Evolutionary conservation across 2,888 invertebrate species (phyloP).

Genomic region (Venustoraphidia nigricollis): DNA sequence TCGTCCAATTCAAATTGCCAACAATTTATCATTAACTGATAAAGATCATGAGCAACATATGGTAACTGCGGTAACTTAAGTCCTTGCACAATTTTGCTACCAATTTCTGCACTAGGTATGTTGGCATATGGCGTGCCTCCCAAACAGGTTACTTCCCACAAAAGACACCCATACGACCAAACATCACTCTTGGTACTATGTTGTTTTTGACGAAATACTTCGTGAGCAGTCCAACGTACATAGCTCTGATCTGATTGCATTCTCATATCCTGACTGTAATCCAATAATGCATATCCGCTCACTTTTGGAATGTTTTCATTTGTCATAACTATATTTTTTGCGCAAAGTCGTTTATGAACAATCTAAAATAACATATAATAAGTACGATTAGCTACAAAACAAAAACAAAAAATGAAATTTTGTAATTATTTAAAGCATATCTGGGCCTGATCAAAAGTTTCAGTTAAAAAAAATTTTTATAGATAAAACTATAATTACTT

Average conservation of each 20-base stretch:
- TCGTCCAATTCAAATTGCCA: slow-evolving; percentile 75
- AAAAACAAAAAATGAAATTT: slow-evolving; percentile 3
- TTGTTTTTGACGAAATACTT: slow-evolving; percentile 53
- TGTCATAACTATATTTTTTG: slow-evolving; percentile 52
- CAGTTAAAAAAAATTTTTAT: too few species aligned
- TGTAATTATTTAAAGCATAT: too few species aligned
- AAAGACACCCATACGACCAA: slow-evolving; percentile 68
- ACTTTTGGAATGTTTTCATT: slow-evolving; percentile 54
- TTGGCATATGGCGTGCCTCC: slow-evolving; percentile 64
- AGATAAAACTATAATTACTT: too few species aligned
- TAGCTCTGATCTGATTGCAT: slow-evolving; percentile 50
- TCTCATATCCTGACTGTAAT: slow-evolving; percentile 35
- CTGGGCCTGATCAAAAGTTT: too few species aligned
- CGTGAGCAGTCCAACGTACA: slow-evolving; percentile 65
- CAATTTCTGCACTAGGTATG: slow-evolving; percentile 48
- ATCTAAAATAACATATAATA: slow-evolving; percentile 33
- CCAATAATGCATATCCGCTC: slow-evolving; percentile 58
- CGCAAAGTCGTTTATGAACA: slow-evolving; percentile 56
- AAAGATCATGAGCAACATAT: slow-evolving; percentile 61
- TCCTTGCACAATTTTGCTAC: slow-evolving; percentile 51
- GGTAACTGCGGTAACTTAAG: slow-evolving; percentile 56
- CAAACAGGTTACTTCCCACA: slow-evolving; percentile 71
- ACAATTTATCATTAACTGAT: slow-evolving; percentile 68
- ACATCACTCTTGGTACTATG: slow-evolving; percentile 59
- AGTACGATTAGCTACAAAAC: too few species aligned